Evolutionary conservation across 2,797 vertebrate species (phyloP).

Genomic region (Adrianichthys oophorus): DNA sequence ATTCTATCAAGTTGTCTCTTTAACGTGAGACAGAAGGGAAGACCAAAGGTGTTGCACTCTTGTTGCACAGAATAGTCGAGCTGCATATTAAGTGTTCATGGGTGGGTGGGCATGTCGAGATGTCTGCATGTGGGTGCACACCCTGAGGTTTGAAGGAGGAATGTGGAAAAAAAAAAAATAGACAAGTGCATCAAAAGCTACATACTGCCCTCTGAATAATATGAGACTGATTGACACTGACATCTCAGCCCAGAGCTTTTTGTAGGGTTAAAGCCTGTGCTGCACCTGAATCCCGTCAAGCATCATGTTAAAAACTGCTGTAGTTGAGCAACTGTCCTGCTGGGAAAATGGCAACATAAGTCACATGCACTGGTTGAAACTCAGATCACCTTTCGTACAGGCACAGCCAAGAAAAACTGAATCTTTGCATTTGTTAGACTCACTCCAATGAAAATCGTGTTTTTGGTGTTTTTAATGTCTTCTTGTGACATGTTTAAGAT

Average conservation of each 20-base stretch:
- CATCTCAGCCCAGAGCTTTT: conserved; percentile 46
- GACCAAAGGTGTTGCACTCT: conserved; percentile 15
- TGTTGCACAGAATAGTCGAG: conserved; percentile 16
- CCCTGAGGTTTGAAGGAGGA: conserved; percentile 21
- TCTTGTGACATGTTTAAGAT: no score
- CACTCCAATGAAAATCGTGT: no score
- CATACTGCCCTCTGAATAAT: conserved; percentile 38
- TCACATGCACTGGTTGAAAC: background rate
- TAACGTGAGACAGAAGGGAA: conserved; percentile 5
- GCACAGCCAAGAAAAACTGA: no score
- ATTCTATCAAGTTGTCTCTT: conserved; percentile 61
- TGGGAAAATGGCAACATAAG: background rate
- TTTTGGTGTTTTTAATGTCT: no score
- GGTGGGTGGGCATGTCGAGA: conserved; percentile 27
- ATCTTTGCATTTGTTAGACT: no score
- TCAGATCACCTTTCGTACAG: no score
- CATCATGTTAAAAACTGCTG: conserved; percentile 19
- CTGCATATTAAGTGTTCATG: conserved; percentile 26
- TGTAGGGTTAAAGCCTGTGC: conserved; percentile 43
- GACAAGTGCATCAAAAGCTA: conserved; percentile 26
- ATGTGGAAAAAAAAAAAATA: background rate
- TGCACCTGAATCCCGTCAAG: conserved; percentile 33
- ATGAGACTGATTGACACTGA: conserved; percentile 54
- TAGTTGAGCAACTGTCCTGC: conserved; percentile 8
- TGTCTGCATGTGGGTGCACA: conserved; percentile 13